Base-by-base conservation (phyloP, 2,888 invertebrate species). In the Luperina testacea region DNA sequence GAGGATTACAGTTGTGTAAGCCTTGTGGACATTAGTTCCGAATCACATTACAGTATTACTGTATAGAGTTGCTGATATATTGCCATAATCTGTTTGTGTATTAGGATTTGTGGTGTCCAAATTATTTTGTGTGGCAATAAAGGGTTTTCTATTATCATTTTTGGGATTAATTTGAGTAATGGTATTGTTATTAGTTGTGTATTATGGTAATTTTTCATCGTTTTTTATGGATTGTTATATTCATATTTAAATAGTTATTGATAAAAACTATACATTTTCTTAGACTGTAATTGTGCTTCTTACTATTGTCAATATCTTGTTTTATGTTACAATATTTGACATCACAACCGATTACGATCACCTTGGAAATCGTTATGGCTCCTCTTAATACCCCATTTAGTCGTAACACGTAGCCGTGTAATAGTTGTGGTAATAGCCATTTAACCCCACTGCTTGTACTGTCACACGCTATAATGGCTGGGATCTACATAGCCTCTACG, bases 1-100 rank as follows among this genome's bases (percentile, higher is more conserved):
- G 82, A 85, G 93, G 94, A 94, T 95, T 94, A 95, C 93, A 93
- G 93, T 94, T 92, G 91, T 92, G 91, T 93, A 92, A 93, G 92
- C 92, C 88, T 67, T 88, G 84, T 91, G 88, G 91, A 93, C 91
- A 92, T 94, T 94, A 92, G 93, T 93, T 89, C 89, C 91, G 88
- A 90, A 91, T 92, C 90, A 85, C 78, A 92, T 91, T 93, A 92
- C 91, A 88, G 91, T 88, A 90, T 90, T 92, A 91, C 86, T 38
- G 89, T 91, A 90, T 90, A 89, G 90, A 91, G 82, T 88, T 83
- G 78, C 89, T 93, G 91, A 93, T 93, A 90, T 92, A 94, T 92
- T 89, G 87, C 85, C 81, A 82, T 94, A 93, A 94, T 93, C 93
- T 91, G 89, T 92, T 90, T 89, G 84, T 89, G 85, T 84, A 72